phyloP scores from a whole-genome alignment of 2,113 vertebrate species.

The Leuciscus idus region DNA sequence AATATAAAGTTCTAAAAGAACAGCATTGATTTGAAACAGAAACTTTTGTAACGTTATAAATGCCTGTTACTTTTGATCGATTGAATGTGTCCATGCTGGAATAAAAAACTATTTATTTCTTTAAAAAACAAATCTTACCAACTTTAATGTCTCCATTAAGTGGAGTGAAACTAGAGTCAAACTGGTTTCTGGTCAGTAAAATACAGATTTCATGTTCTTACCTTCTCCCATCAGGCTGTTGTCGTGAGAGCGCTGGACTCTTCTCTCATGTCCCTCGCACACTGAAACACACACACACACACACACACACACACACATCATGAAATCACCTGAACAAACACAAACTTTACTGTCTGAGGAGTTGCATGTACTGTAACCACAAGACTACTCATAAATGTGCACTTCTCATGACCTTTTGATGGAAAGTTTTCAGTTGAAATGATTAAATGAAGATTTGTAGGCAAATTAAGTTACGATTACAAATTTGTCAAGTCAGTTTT shows the following conservation, averaged over 20 bases:
- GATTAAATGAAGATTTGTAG: not conserved
- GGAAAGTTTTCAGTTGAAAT: not conserved
- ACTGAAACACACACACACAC: conserved; percentile 62
- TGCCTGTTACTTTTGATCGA: no score
- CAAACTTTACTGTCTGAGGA: not conserved
- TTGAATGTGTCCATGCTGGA: no score
- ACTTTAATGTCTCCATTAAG: no score
- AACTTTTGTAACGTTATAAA: no score
- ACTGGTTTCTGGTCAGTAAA: not conserved
- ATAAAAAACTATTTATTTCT: no score
- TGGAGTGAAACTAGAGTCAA: not conserved
- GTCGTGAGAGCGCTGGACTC: conserved; percentile 69
- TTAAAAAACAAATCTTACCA: no score
- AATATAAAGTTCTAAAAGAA: no score
- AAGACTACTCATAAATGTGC: not conserved
- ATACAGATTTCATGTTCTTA: conserved; percentile 57
- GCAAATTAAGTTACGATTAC: no score
- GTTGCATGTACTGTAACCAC: not conserved
- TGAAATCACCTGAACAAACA: conserved; percentile 4
- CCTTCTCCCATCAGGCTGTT: conserved; percentile 80
- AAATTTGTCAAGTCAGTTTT: no score
- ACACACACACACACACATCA: conserved; percentile 45
- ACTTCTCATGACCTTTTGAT: not conserved
- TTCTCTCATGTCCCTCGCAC: conserved; percentile 79
- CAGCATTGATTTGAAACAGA: no score